Evolutionary conservation across 2,797 vertebrate species (phyloP).

Genomic region (Lophius americanus): DNA sequence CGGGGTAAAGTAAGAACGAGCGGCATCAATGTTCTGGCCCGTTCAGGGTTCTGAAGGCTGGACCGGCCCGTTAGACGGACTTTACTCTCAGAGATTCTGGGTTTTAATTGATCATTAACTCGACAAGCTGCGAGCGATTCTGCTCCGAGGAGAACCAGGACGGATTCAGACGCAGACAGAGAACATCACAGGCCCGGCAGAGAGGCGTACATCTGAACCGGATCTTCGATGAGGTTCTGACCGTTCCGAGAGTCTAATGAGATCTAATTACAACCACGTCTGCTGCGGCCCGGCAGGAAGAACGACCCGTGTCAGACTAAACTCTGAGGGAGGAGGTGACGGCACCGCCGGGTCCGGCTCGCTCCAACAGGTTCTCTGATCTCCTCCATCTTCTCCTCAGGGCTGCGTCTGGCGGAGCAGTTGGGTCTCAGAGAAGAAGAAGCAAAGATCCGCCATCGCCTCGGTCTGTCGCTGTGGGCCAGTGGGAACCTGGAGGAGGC

Average conservation of each 20-base stretch:
- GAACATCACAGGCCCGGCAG: slow-evolving; percentile 37
- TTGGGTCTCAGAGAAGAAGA: slow-evolving; percentile 92
- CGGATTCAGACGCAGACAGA: slow-evolving; percentile 2
- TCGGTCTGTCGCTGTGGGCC: slow-evolving; percentile 93
- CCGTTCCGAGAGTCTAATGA: slow-evolving; percentile 56
- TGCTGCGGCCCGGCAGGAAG: slow-evolving; percentile 24
- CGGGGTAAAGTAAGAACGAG: no score
- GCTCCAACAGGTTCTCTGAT: slow-evolving; percentile 30
- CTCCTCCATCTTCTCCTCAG: slow-evolving; percentile 66
- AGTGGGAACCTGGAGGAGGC: slow-evolving; percentile 93
- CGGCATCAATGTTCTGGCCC: slow-evolving; percentile 1
- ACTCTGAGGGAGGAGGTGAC: slow-evolving; percentile 16
- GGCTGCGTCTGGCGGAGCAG: slow-evolving; percentile 94
- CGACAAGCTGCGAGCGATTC: slow-evolving; percentile 9
- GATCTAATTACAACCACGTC: slow-evolving; percentile 52
- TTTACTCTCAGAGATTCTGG: background rate
- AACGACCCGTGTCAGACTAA: slow-evolving; percentile 42
- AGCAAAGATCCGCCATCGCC: slow-evolving; percentile 93
- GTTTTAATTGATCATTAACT: slow-evolving; percentile 65
- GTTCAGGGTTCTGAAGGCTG: background rate
- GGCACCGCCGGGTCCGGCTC: slow-evolving; percentile 12
- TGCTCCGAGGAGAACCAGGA: slow-evolving; percentile 29
- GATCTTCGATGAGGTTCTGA: slow-evolving; percentile 49
- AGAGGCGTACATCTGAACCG: slow-evolving; percentile 27
- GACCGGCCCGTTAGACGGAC: no score